Conservation (phyloP, 2,888 invertebrate genomes). For the Folsomia candida region DNA sequence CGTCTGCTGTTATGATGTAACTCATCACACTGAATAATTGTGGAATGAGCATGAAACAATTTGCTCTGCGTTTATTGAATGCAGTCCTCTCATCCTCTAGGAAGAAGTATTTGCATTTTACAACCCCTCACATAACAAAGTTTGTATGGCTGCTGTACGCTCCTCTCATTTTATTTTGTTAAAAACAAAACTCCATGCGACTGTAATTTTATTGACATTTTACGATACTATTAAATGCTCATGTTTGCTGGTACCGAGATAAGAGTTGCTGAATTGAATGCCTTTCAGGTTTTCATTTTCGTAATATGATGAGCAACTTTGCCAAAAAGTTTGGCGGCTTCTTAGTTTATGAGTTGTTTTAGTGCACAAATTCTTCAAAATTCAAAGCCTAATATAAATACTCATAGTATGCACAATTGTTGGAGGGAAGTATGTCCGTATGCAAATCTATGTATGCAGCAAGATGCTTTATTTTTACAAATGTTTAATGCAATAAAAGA, state of each 20-base stretch:
- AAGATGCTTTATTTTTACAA: too few species aligned
- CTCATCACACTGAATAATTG: background rate
- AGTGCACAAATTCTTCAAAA: background rate
- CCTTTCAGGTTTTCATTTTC: background rate
- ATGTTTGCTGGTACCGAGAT: slow-evolving; percentile 6
- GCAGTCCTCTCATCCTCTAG: background rate
- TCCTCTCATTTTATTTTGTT: background rate
- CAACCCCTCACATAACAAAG: background rate
- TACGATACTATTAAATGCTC: slow-evolving; percentile 24
- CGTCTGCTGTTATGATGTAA: background rate
- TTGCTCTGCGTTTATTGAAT: background rate
- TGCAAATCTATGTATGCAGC: too few species aligned
- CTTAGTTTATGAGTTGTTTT: background rate
- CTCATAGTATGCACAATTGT: too few species aligned
- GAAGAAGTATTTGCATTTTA: too few species aligned
- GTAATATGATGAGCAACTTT: too few species aligned
- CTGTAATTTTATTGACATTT: slow-evolving; percentile 22
- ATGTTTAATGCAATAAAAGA: too few species aligned
- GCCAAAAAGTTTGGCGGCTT: too few species aligned
- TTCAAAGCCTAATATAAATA: too few species aligned
- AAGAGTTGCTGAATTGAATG: background rate
- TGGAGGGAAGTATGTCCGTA: too few species aligned
- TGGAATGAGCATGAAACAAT: background rate
- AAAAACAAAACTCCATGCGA: slow-evolving; percentile 7
- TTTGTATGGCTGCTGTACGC: too few species aligned